Conservation (phyloP, 1,140 invertebrate genomes). For the Ceratina calcarata region DNA sequence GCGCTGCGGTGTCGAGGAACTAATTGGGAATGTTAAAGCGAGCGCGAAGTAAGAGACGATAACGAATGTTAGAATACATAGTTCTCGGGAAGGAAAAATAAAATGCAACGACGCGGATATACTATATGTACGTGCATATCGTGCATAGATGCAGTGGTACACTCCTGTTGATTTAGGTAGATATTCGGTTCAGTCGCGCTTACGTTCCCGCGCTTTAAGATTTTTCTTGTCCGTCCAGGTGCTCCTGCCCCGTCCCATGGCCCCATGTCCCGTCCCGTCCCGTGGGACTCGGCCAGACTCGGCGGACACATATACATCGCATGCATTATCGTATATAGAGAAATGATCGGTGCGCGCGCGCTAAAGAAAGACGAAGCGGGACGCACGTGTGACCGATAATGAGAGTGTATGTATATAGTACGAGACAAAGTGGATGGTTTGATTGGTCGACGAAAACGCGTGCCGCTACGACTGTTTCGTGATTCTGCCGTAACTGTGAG, state of each 20-base stretch:
- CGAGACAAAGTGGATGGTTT: slow-evolving; percentile 45
- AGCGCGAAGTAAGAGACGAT: slow-evolving; percentile 29
- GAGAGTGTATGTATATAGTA: slow-evolving; percentile 26
- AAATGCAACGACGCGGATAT: not conserved
- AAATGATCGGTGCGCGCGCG: slow-evolving; percentile 3
- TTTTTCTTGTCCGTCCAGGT: not conserved
- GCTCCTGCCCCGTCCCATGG: too few relatives aligned
- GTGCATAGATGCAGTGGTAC: not conserved
- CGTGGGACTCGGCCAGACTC: not conserved
- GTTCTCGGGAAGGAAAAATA: not conserved
- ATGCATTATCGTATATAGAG: not conserved
- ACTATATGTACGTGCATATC: not conserved
- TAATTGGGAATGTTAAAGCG: slow-evolving; percentile 42
- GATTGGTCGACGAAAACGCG: slow-evolving; percentile 65
- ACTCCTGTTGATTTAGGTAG: slow-evolving; percentile 29
- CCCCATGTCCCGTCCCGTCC: too few relatives aligned
- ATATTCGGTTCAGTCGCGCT: slow-evolving; percentile 5
- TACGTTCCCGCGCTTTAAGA: not conserved
- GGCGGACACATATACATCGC: not conserved
- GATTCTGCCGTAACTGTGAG: slow-evolving; percentile 57
- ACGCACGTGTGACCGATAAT: slow-evolving; percentile 39
- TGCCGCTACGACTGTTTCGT: slow-evolving; percentile 60
- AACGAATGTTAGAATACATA: slow-evolving; percentile 1
- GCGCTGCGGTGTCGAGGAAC: slow-evolving; percentile 32
- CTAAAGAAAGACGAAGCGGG: slow-evolving; percentile 19